Evolutionary conservation across 2,797 vertebrate genomes (phyloP).

Genomic region (Myotis daubentonii): DNA sequence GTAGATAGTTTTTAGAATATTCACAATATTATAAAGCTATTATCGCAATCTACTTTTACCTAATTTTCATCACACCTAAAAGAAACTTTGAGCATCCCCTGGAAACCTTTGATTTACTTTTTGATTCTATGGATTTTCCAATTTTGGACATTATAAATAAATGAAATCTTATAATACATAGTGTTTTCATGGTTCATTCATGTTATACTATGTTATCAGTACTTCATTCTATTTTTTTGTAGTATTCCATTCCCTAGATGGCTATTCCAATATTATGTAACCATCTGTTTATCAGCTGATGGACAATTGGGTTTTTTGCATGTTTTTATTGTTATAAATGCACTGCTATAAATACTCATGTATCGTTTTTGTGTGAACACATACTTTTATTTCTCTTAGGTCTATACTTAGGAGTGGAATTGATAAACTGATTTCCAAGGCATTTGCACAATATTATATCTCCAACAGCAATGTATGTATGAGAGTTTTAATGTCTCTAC

Average conservation of each 20-base stretch:
- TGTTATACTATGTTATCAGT: background rate
- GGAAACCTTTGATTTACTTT: background rate
- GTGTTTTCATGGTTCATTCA: background rate
- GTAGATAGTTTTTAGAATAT: background rate
- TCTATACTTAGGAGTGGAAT: background rate
- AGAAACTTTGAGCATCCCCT: background rate
- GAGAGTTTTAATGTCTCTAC: background rate
- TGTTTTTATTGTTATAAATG: background rate
- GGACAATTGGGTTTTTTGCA: background rate
- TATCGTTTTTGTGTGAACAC: background rate
- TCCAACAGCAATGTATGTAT: background rate
- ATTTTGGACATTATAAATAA: background rate
- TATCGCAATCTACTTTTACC: background rate
- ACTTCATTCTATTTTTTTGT: background rate
- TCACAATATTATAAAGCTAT: background rate
- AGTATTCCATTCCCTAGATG: background rate
- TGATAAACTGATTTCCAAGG: background rate
- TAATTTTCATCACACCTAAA: background rate
- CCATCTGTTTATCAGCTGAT: background rate
- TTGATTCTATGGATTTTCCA: background rate
- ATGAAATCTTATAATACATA: background rate
- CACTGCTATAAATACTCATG: background rate
- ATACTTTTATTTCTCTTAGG: slow-evolving; percentile 7
- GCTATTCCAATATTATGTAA: background rate
- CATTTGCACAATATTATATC: background rate